Evolutionary conservation across 92 coral and sea anemone species (phyloP).

Genomic region (Ricordea florida): DNA sequence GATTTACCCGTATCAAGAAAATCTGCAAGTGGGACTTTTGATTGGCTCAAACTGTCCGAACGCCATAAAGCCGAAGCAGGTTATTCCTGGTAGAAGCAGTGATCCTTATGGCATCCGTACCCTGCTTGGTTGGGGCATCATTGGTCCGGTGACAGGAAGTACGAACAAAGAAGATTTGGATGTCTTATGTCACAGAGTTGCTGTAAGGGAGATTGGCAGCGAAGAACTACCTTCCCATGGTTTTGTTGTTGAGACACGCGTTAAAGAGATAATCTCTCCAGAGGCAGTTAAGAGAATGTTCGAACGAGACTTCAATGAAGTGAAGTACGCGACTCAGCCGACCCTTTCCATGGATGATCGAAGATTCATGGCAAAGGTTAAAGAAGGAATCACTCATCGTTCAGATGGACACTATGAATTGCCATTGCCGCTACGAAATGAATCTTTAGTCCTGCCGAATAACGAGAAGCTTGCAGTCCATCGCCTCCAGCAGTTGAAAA

Average conservation of each 20-base stretch:
- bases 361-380: conserved; percentile 38
- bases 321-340: conserved; percentile 20
- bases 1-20: conserved; percentile 13
- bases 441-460: conserved; percentile 31
- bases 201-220: conserved; percentile 46
- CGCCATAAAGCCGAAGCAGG: conserved; percentile 16
- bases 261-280: conserved; percentile 55
- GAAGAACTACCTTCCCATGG: conserved; percentile 33
- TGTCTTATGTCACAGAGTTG: conserved; percentile 44
- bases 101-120: conserved; percentile 52
- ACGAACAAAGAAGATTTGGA: conserved; percentile 8
- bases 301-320: conserved; percentile 57
- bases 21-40: conserved; percentile 27
- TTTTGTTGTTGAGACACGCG: conserved; percentile 44
- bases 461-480: conserved; percentile 40
- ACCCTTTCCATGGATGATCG: conserved; percentile 49
- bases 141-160: conserved; percentile 25
- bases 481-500: conserved; percentile 48
- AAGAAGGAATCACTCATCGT: conserved; percentile 13
- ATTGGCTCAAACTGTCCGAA: conserved; percentile 36
- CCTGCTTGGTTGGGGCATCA: conserved; percentile 31
- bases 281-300: conserved; percentile 60
- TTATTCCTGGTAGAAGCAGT: conserved; percentile 40
- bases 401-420: conserved; percentile 35
- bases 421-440: conserved; percentile 31